Percentiles rank a stretch among this genome's conserved stretches.
Evolutionary conservation across 2,888 invertebrate species (phyloP).

Genomic region (Parnassius glacialis): DNA sequence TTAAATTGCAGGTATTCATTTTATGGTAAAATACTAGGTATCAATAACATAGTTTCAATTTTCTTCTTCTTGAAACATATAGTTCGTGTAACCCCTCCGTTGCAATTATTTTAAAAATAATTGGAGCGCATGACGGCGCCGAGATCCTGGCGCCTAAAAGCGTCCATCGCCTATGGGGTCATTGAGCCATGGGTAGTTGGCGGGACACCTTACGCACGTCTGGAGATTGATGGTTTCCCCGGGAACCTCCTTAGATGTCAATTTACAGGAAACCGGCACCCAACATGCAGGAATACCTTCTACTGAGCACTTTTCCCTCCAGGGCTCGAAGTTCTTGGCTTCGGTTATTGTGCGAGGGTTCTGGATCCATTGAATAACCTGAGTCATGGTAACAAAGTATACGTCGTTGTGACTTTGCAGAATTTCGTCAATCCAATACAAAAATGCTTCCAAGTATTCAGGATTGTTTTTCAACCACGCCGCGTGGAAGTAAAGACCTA

Average conservation of each 20-base stretch:
- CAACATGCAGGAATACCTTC: slow-evolving; percentile 91
- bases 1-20: slow-evolving; percentile 65
- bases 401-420: slow-evolving; percentile 92
- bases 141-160: slow-evolving; percentile 84
- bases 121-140: slow-evolving; percentile 63
- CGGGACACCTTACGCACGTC: slow-evolving; percentile 95
- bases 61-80: slow-evolving; percentile 56
- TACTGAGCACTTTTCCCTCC: slow-evolving; percentile 96
- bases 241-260: slow-evolving; percentile 95
- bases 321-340: slow-evolving; percentile 95
- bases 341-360: slow-evolving; percentile 92
- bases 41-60: slow-evolving; percentile 36
- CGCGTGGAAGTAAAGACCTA: slow-evolving; percentile 95
- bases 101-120: slow-evolving; percentile 66
- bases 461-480: slow-evolving; percentile 96
- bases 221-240: slow-evolving; percentile 96
- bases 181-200: slow-evolving; percentile 96
- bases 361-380: slow-evolving; percentile 97
- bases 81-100: slow-evolving; percentile 59
- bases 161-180: slow-evolving; percentile 94
- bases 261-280: slow-evolving; percentile 94
- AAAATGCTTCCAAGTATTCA: slow-evolving; percentile 94
- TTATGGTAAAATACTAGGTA: slow-evolving; percentile 35
- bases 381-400: slow-evolving; percentile 97
- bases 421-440: slow-evolving; percentile 96